Base-by-base conservation (phyloP, 2,797 vertebrate species). In the Hyperoplus lanceolatus region DNA sequence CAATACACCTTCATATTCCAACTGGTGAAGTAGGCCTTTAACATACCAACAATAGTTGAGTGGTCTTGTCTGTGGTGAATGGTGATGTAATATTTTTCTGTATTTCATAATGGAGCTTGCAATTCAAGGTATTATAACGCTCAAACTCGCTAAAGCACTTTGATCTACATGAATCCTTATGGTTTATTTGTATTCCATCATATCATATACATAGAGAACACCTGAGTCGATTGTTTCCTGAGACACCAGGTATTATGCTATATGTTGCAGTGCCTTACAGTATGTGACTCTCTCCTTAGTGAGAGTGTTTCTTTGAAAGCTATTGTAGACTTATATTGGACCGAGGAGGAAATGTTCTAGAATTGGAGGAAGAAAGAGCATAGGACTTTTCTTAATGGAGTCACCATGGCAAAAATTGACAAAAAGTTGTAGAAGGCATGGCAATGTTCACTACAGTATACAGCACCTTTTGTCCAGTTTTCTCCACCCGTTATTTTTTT, bases 311-410 rank as follows among this genome's bases (percentile, higher is more conserved):
- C 41, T 71, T 56, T 66, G 18, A 59, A 51, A 74, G 7, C 36
- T 41, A 21, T 16, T 59, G 41, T 36, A 42, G 15, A 51, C n/a
- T 64, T 80, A 54, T 73, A 56, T 43, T 39, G 45, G 63, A 46
- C 8, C 0, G 0, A 41, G 5, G 51, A 71, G 48, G 48, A 77
- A 62, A 74, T 58, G n/a, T 57, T 55, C 10, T 70, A 75, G 29
- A 82, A 80, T 73, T 9, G 8, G 39, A 50, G 39, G 48, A 54
- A 75, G 61, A n/a, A 6, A 12, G 8, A 83, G 53, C 58, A 70
- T 29, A 11, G n/a, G 3, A 46, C 39, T 61, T 53, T 73, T 36
- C 11, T 46, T 38, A 42, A 60, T 57, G 9, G 16, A 36, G 5
- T 48, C 10, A 62, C 4, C 38, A 8, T 59, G 3, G 15, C 15